Evolutionary conservation across 2,113 vertebrate species (phyloP), one percentile per base, ranked within the genome.

Genomic region (Hippocampus comes): DNA sequence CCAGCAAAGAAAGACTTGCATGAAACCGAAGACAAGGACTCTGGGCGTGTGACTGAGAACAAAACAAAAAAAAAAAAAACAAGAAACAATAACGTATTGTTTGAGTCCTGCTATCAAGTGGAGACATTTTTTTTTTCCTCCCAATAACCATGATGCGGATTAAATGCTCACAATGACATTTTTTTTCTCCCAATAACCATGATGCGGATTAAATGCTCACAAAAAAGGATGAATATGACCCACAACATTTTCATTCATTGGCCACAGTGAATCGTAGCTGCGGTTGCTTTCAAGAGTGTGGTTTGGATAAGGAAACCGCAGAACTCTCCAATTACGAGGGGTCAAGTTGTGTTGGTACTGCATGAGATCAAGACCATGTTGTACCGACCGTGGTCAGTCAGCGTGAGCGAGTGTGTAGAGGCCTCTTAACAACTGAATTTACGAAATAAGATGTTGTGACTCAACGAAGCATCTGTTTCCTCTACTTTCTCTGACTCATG

Each of bases 391-490:
- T 10, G 38, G 38, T 43, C 41, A 63, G 30, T 63, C 15, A 63
- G 60, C 1, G 17, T 27, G 38, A 38, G 12, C 17, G 21, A 2
- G n/a, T 3, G 41, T 18, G 7, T 25, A 56, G 6, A 34, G 15
- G 6, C 17, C 27, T 2, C 30, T 61, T 55, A 23, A 46, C 25
- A 48, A 15, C 25, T 2, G 3, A 15, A 71, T 38, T 68, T n/a
- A 67, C 56, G 15, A 17, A 57, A 71, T 15, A 23, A 71, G 12
- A 14, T 48, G 42, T 18, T 21, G 21, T 23, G 43, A 38, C 63
- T 15, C 1, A 63, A 79, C 84, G 84, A 91, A 89, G 56, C 87
- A 88, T 80, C 78, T 86, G 88, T 75, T 90, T 90, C 85, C 88
- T 73, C 1, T 0, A 21, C 71, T 71, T 70, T 43, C 14, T 63